These are phyloP conservation scores for Cryptomyrus ogoouensis DNA, from an alignment of 2,113 vertebrate genomes.

Conservation along the genomic window DNA sequence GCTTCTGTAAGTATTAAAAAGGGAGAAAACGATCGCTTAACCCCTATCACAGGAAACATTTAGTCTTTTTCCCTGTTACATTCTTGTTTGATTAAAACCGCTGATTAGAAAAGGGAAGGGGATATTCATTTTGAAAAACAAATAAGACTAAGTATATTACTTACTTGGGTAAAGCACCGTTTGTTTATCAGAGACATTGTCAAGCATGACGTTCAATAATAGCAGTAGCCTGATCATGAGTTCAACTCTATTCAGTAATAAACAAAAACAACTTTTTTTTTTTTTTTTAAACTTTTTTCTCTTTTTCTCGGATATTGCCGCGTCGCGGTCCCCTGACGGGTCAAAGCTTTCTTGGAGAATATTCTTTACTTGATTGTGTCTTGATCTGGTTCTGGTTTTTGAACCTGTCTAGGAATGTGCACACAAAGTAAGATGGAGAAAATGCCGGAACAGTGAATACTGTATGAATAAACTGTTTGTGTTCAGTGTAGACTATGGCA, in stretches of 20 bases:
- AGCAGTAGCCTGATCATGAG: too few species aligned
- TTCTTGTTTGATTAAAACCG: constrained; percentile 16
- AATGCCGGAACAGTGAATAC: background rate
- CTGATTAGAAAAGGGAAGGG: background rate
- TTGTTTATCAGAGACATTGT: background rate
- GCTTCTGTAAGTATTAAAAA: background rate
- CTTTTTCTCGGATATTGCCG: background rate
- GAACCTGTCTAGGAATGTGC: background rate
- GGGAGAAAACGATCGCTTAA: background rate
- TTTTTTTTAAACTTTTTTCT: background rate
- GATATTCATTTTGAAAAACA: background rate
- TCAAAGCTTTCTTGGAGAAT: background rate
- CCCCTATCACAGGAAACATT: constrained; percentile 24
- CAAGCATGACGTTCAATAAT: too few species aligned
- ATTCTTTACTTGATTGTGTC: background rate
- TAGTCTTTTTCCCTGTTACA: constrained; percentile 24
- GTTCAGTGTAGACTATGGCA: background rate
- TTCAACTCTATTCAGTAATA: too few species aligned
- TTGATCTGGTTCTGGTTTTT: background rate
- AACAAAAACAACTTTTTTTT: background rate
- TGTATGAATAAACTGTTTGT: background rate
- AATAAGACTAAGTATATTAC: background rate
- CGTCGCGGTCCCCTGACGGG: background rate
- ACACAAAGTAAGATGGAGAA: background rate
- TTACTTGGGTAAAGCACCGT: background rate